Evolutionary conservation across 1,140 invertebrate species (phyloP), one percentile per base, ranked within the genome.

Genomic region (Ceratoteleas bidentatus): DNA sequence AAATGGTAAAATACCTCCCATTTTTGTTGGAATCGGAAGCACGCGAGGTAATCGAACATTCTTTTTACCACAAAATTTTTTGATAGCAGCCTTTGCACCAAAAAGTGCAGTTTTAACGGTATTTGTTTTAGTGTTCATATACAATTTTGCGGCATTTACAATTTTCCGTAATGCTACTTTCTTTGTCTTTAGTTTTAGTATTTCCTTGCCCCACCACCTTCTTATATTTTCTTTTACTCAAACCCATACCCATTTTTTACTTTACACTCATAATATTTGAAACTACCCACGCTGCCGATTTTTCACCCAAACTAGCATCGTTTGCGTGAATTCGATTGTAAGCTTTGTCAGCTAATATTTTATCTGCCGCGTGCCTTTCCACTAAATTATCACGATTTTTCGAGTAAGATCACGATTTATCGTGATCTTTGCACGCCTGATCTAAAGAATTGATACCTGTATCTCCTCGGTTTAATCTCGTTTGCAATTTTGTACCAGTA

Each of bases 391-490:
- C 73, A 54, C 85, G 86, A 56, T 81, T 83, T 66, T 89, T 56
- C 0, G 82, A 36, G 32, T 68, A 68, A 14, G 56, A n/a, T n/a
- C n/a, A n/a, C 54, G 8, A 61, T 68, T n/a, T n/a, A 54, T 68
- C 73, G 15, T 92, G 92, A 33, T 87, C 58, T 81, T 88, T 90
- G 68, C 90, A 92, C 10, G 88, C 84, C 57, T 78, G n/a, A 83
- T 92, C 92, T 34, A 92, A 76, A 36, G 50, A 56, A 87, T 92
- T 92, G 24, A 92, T 86, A 43, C 89, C 88, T 38, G 47, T 16
- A 36, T 92, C 89, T 32, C 88, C 90, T 76, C 88, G 81, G 34
- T 43, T 60, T 81, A 92, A 83, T 61, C 90, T 84, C 89, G 89
- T 83, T 33, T 76, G 16, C 66, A 92, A 69, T 81, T 89, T 90